phyloP scores from a whole-genome alignment of 2,888 invertebrate species.

The Euzophera pinguis region DNA sequence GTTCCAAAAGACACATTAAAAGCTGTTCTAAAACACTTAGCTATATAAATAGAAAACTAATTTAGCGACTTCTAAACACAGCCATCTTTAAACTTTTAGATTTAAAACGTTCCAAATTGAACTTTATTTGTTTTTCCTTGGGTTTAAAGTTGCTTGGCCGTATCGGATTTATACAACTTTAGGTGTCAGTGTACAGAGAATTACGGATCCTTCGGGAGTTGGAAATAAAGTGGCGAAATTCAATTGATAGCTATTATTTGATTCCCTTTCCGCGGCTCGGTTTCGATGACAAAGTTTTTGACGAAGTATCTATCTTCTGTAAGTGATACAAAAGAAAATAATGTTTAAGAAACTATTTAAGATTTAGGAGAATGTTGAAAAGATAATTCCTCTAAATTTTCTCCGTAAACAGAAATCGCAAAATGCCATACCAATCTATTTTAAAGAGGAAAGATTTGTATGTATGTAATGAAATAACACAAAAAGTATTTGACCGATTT shows the following conservation, averaged over 20 bases:
- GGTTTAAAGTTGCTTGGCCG: background rate
- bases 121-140: background rate
- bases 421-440: too few species aligned
- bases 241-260: slow-evolving; percentile 39
- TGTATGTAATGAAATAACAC: too few species aligned
- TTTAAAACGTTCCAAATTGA: background rate
- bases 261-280: slow-evolving; percentile 33
- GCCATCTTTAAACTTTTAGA: slow-evolving; percentile 5
- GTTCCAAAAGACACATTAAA: slow-evolving; percentile 5
- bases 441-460: too few species aligned
- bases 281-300: slow-evolving; percentile 33
- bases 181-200: slow-evolving; percentile 7
- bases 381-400: too few species aligned
- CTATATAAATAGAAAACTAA: slow-evolving; percentile 11
- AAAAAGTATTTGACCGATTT: too few species aligned
- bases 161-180: background rate
- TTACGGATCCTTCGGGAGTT: slow-evolving; percentile 9
- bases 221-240: slow-evolving; percentile 35
- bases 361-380: too few species aligned
- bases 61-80: slow-evolving; percentile 10
- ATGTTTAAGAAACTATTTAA: too few species aligned
- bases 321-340: background rate
- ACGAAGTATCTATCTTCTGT: background rate
- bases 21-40: slow-evolving; percentile 4
- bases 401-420: too few species aligned